Evolutionary conservation across 2,113 vertebrate species (phyloP).

Genomic region (Tapirus terrestris): DNA sequence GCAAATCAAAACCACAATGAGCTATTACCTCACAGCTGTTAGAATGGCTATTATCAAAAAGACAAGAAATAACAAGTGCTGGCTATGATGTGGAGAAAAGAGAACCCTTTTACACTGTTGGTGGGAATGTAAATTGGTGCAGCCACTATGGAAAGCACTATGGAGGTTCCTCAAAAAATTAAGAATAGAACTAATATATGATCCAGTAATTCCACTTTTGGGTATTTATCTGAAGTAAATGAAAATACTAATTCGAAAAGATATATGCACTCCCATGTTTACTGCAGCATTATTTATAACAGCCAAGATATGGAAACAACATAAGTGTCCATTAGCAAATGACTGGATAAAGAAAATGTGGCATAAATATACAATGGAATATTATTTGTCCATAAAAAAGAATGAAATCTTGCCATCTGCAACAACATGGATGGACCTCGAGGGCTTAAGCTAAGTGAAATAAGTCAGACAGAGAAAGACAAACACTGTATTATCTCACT

Average conservation of each 20-base stretch:
- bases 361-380: background rate
- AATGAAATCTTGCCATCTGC: background rate
- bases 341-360: background rate
- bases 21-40: no score
- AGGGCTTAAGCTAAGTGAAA: background rate
- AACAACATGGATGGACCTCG: background rate
- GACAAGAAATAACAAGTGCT: no score
- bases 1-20: background rate
- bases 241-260: no score
- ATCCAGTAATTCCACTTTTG: background rate
- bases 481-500: background rate
- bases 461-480: background rate
- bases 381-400: background rate
- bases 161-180: no score
- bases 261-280: background rate
- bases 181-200: background rate
- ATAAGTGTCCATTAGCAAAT: background rate
- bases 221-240: background rate
- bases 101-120: no score
- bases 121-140: no score
- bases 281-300: background rate
- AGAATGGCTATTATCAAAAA: no score
- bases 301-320: background rate
- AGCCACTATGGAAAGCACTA: no score
- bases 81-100: no score